These are phyloP conservation scores for Sebastes jordani DNA, from an alignment of 2,797 vertebrate species.

Conservation along the genomic window DNA sequence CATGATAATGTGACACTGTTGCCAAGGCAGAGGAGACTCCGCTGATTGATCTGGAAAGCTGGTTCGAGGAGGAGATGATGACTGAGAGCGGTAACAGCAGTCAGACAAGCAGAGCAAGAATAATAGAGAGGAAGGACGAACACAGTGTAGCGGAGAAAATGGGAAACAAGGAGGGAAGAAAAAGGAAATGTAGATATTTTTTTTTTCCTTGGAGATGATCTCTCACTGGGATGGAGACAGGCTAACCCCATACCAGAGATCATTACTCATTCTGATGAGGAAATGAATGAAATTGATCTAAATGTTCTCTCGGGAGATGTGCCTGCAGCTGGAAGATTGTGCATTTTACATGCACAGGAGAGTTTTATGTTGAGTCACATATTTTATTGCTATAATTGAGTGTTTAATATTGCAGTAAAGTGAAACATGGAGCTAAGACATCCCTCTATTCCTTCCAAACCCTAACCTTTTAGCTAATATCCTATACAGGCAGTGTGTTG, in stretches of 20 bases:
- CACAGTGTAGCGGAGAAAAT: not conserved
- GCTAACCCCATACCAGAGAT: slow-evolving; percentile 30
- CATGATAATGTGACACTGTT: slow-evolving; percentile 71
- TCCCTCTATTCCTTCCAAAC: not conserved
- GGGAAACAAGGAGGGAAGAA: not conserved
- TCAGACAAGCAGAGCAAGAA: slow-evolving; percentile 1
- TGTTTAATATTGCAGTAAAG: not conserved
- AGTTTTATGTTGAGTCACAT: not conserved
- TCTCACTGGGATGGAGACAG: slow-evolving; percentile 31
- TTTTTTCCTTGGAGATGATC: slow-evolving; percentile 25
- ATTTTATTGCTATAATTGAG: not conserved
- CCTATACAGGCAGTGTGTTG: not conserved
- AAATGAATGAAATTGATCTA: slow-evolving; percentile 51
- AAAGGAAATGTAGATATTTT: slow-evolving; percentile 11
- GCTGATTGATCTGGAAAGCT: slow-evolving; percentile 39
- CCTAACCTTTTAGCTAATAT: not conserved
- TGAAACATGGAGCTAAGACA: not conserved
- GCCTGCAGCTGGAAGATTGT: not conserved
- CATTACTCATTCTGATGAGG: slow-evolving; percentile 57
- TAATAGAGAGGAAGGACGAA: not conserved
- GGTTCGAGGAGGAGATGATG: slow-evolving; percentile 33
- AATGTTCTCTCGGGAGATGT: slow-evolving; percentile 36
- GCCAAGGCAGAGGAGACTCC: slow-evolving; percentile 70
- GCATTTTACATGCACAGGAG: not conserved
- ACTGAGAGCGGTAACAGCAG: slow-evolving; percentile 25